Conservation (phyloP, 2,888 invertebrate species). For the Tubiluchus corallicola region DNA sequence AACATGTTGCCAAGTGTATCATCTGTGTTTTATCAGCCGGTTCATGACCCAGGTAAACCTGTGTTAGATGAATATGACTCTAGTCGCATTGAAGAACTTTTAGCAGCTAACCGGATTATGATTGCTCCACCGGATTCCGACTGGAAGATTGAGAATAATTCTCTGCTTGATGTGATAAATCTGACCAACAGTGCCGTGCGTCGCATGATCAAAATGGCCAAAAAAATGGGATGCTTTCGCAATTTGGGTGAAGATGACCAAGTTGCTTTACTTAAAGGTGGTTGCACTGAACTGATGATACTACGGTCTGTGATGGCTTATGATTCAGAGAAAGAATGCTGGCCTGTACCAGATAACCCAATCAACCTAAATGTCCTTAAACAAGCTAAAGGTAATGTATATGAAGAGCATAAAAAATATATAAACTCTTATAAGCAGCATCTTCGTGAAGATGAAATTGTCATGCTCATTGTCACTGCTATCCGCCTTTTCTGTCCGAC, state of each 20-base stretch:
- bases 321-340: slow-evolving; percentile 65
- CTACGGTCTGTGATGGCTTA: slow-evolving; percentile 79
- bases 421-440: slow-evolving; percentile 57
- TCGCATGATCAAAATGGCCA: slow-evolving; percentile 43
- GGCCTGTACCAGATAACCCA: slow-evolving; percentile 47
- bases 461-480: slow-evolving; percentile 75
- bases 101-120: slow-evolving; percentile 65
- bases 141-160: slow-evolving; percentile 17
- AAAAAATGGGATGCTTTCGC: slow-evolving; percentile 52
- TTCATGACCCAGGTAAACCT: background rate
- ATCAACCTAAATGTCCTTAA: slow-evolving; percentile 77
- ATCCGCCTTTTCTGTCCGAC: slow-evolving; percentile 75
- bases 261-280: slow-evolving; percentile 66
- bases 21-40: too few species aligned
- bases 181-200: slow-evolving; percentile 77
- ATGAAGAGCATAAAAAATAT: slow-evolving; percentile 60
- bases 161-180: slow-evolving; percentile 63
- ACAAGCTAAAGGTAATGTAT: slow-evolving; percentile 62
- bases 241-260: slow-evolving; percentile 88
- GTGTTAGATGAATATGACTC: background rate
- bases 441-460: slow-evolving; percentile 68
- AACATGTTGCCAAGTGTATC: too few species aligned
- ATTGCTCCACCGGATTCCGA: slow-evolving; percentile 44
- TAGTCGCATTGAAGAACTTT: slow-evolving; percentile 48
- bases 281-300: slow-evolving; percentile 90